Evolutionary conservation across 2,888 invertebrate species (phyloP), one percentile per base, ranked within the genome.

Genomic region (Odontocolon sp.): DNA sequence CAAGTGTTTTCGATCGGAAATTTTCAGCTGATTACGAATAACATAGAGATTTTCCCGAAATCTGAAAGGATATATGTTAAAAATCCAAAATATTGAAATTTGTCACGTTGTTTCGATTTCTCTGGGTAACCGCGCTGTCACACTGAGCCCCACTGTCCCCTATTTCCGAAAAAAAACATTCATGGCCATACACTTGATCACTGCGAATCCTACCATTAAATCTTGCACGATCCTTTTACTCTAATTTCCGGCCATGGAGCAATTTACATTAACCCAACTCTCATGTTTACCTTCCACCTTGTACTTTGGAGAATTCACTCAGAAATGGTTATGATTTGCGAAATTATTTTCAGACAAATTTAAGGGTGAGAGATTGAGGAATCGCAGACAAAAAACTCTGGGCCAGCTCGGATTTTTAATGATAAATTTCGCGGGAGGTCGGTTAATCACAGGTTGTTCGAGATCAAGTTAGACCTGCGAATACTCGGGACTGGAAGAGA

Each of bases 351-450:
- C 68, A 50, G 26, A 59, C 28, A 21, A 47, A 59, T 28, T 26
- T 26, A 38, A 26, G 59, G 31, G 59, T 50, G 18, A n/a, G n/a
- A n/a, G n/a, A n/a, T n/a, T n/a, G 38, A 59, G 38, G 16, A 26
- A 33, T 11, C 8, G 23, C 8, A 56, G 14, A 14, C 16, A 40
- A 45, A n/a, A 56, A 67, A 11, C 6, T 40, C 2, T 31, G 1
- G 8, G 11, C 23, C 14, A 9, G 21, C 16, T 16, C 56, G 6
- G 26, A 45, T 47, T 38, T 68, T 57, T 67, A 47, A 56, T 66
- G 38, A 21, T 14, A n/a, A 67, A 78, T 79, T 82, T 78, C 57
- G 38, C 73, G 54, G 59, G 36, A 38, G 31, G 71, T 67, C 47
- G 40, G 73, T 40, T 77, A 74, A 68, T 64, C 42, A 52, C 28